Evolutionary conservation across 1,140 invertebrate species (phyloP).

Genomic region (Hetaerina americana): DNA sequence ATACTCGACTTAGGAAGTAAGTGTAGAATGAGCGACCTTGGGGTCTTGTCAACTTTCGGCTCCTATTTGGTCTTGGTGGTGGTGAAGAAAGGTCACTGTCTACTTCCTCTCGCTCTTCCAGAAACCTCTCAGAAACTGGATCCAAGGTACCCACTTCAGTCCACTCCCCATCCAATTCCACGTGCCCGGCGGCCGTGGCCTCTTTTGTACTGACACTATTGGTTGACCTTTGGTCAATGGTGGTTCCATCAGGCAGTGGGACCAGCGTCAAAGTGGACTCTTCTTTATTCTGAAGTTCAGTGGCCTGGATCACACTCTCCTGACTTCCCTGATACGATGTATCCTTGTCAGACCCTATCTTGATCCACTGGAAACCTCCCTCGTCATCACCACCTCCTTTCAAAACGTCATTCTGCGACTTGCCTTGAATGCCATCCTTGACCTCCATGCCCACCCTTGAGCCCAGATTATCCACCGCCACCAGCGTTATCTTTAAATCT

Average conservation of each 20-base stretch:
- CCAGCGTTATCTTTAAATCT: too few relatives aligned
- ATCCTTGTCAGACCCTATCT: not conserved
- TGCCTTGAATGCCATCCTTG: too few relatives aligned
- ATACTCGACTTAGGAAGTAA: slow-evolving; percentile 33
- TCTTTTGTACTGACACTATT: not conserved
- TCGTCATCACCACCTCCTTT: not conserved
- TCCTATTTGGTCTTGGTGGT: slow-evolving; percentile 25
- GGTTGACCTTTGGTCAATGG: not conserved
- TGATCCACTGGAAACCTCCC: not conserved
- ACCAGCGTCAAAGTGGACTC: not conserved
- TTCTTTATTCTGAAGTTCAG: not conserved
- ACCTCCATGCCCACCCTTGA: too few relatives aligned
- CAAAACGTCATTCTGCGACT: not conserved
- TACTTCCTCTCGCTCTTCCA: not conserved
- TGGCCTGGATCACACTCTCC: not conserved
- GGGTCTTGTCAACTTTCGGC: slow-evolving; percentile 26
- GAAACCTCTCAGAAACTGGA: not conserved
- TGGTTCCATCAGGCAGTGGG: not conserved
- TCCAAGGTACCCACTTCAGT: not conserved
- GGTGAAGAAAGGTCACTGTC: not conserved
- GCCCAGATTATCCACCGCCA: too few relatives aligned
- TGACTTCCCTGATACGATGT: not conserved
- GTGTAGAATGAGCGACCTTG: slow-evolving; percentile 32
- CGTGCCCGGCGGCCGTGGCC: not conserved
- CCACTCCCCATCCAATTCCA: not conserved